A percentile compares a stretch with the other conserved stretches of the same genome.
These are phyloP conservation scores for Sarcophaga rosellei DNA, from an alignment of 2,888 invertebrate species.

Conservation along the genomic window DNA sequence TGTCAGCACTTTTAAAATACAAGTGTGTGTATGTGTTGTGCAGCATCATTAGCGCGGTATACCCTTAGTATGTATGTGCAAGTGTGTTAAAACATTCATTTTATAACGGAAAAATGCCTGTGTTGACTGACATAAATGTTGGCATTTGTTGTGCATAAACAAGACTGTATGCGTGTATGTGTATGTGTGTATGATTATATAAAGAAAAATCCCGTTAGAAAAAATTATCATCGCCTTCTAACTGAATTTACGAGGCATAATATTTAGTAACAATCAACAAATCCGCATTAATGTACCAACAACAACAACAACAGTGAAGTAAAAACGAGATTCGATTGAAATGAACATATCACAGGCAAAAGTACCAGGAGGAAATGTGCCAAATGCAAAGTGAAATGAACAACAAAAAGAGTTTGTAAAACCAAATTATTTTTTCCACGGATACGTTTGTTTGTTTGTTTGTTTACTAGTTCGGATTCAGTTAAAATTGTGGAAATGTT, in stretches of 20 bases:
- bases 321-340: neutral
- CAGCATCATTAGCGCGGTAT: slow-evolving; percentile 34
- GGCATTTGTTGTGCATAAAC: neutral
- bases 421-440: too few relatives aligned
- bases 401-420: too few relatives aligned
- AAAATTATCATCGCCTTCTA: slow-evolving; percentile 23
- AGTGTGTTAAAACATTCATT: neutral
- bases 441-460: too few relatives aligned
- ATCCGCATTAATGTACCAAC: slow-evolving; percentile 1
- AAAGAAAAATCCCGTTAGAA: slow-evolving; percentile 1
- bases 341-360: too few relatives aligned
- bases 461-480: too few relatives aligned
- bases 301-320: neutral
- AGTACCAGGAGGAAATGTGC: too few relatives aligned
- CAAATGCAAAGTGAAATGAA: too few relatives aligned
- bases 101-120: neutral
- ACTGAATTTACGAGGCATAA: slow-evolving; percentile 29
- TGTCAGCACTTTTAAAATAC: slow-evolving; percentile 33
- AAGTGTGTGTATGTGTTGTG: neutral
- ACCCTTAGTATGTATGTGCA: neutral
- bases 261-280: slow-evolving; percentile 28
- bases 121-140: neutral
- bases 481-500: too few relatives aligned
- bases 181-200: neutral
- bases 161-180: neutral